A percentile compares a stretch with the other conserved stretches of the same genome.
phyloP scores from a whole-genome alignment of 1,140 invertebrate genomes.

The Gonioctena quinquepunctata region DNA sequence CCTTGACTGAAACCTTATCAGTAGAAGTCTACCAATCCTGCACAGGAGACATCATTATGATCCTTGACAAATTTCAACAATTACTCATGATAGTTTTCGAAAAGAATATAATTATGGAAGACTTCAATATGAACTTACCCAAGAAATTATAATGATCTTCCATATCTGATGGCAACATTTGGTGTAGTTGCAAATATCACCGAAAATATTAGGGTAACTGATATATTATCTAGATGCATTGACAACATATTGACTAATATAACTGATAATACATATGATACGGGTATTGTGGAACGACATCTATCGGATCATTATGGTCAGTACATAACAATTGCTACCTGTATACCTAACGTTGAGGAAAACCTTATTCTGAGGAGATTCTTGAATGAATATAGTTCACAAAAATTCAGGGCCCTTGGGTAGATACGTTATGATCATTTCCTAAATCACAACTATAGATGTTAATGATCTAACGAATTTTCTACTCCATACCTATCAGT shows the following conservation, averaged over 20 bases:
- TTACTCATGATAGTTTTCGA: too few species aligned
- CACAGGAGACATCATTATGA: background rate
- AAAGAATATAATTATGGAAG: too few species aligned
- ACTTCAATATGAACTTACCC: too few species aligned
- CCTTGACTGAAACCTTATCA: too few species aligned
- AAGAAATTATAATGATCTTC: too few species aligned
- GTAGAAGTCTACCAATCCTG: too few species aligned
- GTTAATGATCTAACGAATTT: background rate
- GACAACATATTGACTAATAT: conserved; percentile 2
- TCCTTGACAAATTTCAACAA: background rate
- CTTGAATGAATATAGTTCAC: background rate
- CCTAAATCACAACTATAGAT: background rate
- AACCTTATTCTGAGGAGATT: background rate
- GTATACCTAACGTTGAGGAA: too few species aligned
- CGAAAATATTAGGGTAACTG: too few species aligned
- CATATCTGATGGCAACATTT: too few species aligned
- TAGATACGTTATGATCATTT: background rate
- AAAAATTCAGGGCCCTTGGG: background rate
- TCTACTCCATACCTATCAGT: background rate
- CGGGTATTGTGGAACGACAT: background rate
- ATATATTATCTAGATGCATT: background rate
- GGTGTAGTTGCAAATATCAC: too few species aligned
- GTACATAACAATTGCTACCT: background rate
- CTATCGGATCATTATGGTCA: background rate
- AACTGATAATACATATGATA: background rate